A percentile compares a stretch with the other conserved stretches of the same genome.
Evolutionary conservation across 2,888 invertebrate genomes (phyloP).

Genomic region (Piscicola geometra): DNA sequence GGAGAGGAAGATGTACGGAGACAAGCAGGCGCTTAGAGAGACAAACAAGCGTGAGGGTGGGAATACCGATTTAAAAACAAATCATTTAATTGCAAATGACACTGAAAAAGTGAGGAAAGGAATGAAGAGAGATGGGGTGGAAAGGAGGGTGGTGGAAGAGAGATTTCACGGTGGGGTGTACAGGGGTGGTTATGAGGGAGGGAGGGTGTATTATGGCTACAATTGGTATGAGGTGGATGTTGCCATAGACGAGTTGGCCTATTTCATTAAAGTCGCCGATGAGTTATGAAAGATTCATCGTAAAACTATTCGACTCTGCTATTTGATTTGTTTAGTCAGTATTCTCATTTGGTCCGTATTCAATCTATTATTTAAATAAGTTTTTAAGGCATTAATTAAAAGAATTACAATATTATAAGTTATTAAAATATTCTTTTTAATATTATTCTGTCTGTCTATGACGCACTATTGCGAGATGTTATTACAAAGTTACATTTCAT

Average conservation of each 20-base stretch:
- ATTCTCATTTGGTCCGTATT: too few relatives aligned
- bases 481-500: too few relatives aligned
- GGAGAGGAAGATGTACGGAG: constrained; percentile 14
- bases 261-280: not conserved
- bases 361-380: too few relatives aligned
- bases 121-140: not conserved
- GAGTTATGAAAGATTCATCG: too few relatives aligned
- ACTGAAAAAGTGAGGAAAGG: not conserved
- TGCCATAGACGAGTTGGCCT: not conserved
- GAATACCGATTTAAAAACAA: not conserved
- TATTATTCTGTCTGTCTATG: too few relatives aligned
- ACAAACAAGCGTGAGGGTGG: not conserved
- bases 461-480: too few relatives aligned
- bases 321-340: too few relatives aligned
- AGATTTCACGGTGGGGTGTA: not conserved
- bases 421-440: too few relatives aligned
- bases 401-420: too few relatives aligned
- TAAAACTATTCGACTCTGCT: too few relatives aligned
- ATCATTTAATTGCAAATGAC: not conserved
- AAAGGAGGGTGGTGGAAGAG: not conserved
- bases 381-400: too few relatives aligned
- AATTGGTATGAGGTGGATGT: not conserved
- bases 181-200: not conserved
- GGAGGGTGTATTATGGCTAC: not conserved
- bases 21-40: not conserved